Evolutionary conservation across 2,113 vertebrate species (phyloP), one percentile per base, ranked within the genome.

Genomic region (Raphicerus campestris): DNA sequence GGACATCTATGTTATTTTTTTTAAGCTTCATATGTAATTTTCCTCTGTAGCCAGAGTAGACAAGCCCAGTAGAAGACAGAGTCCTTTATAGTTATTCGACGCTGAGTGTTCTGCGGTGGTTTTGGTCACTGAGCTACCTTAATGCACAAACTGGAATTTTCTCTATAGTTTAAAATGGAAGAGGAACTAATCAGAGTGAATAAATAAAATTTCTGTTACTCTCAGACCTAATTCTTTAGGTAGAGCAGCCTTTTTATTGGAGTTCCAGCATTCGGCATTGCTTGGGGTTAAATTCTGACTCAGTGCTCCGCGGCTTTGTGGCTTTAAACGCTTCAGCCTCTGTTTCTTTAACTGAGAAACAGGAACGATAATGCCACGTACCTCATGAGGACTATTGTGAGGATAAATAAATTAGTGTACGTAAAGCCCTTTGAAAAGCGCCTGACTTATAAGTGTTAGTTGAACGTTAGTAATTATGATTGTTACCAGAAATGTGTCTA

Each of bases 151-250:
- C 30, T 70, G 8, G 88, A 75, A 39, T 82, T 93, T 94, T 87
- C 83, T 87, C 92, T 94, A 51, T 24, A 55, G 92, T 91, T 90
- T 93, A 75, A 96, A 84, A 49, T 73, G 42, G 45, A 96, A 95
- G 75, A 80, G 47, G 53, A 92, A 51, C 42, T 47, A 61, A 75
- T 55, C 56, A 83, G 73, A 95, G 45, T 83, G 45, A 58, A 56
- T 87, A 80, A 73, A 53, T 92, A 60, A 19, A 51, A 53, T 63
- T 92, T 90, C 13, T 61, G 53, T 51, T 61, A 24, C 53, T 94
- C 70, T 81, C 32, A 49, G 51, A 81, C 30, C 87, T 94, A 53
- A 78, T 89, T 87, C n/a, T 89, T 87, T 53, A 93, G 42, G 28
- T 51, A 81, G 28, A 22, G 70, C 24, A 61, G 26, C 19, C 32